Evolutionary conservation across 2,113 vertebrate species (phyloP).

Genomic region (Coturnix japonica): DNA sequence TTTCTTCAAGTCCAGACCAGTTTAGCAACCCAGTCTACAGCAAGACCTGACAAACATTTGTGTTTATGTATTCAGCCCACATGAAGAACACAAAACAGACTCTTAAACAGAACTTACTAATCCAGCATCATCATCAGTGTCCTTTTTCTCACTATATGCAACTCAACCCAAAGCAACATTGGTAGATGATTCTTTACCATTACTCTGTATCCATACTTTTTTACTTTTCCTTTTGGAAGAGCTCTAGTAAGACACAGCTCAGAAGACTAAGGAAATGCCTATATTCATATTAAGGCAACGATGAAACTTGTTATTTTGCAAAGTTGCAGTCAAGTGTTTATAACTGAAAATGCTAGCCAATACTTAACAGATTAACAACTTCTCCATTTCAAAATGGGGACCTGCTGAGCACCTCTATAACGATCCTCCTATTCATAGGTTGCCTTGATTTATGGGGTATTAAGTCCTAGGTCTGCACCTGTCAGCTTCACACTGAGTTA

Average conservation of each 20-base stretch:
- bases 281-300: background rate
- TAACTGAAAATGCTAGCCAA: background rate
- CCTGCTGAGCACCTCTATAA: background rate
- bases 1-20: background rate
- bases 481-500: background rate
- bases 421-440: background rate
- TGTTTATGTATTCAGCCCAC: background rate
- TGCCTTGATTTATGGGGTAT: conserved; percentile 18
- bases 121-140: background rate
- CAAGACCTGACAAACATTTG: background rate
- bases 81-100: background rate
- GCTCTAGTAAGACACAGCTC: too few species aligned
- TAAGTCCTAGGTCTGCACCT: background rate
- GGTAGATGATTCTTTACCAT: background rate
- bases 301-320: background rate
- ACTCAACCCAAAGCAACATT: background rate
- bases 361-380: background rate
- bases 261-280: too few species aligned
- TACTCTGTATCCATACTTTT: background rate
- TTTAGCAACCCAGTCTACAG: background rate
- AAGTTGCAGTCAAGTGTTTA: background rate
- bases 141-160: background rate
- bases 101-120: background rate
- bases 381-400: background rate
- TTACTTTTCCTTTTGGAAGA: background rate